Conservation (phyloP, 2,888 invertebrate genomes). For the Acanthosepion esculentum region DNA sequence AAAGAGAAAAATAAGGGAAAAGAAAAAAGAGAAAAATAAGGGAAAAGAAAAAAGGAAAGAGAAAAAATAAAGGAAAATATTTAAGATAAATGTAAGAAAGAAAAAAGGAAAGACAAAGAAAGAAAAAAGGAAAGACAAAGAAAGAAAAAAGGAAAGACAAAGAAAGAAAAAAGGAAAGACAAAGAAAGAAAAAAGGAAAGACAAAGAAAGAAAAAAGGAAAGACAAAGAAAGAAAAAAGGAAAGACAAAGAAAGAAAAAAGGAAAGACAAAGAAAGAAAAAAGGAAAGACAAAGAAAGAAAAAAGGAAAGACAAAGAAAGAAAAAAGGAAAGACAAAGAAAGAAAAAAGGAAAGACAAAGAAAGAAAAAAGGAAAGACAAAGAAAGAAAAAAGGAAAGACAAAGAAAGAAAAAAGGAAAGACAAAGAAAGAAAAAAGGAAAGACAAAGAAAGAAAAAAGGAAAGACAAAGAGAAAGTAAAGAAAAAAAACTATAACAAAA, state of each 20-base stretch:
- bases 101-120: too few relatives aligned
- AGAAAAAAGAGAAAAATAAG: too few relatives aligned
- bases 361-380: not conserved
- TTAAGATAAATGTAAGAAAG: too few relatives aligned
- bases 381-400: not conserved
- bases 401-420: not conserved
- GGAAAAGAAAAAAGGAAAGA: too few relatives aligned
- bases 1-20: too few relatives aligned
- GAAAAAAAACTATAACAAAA: not conserved
- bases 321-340: not conserved
- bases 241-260: too few relatives aligned
- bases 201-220: not conserved
- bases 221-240: not conserved
- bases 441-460: not conserved
- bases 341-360: not conserved
- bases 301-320: not conserved
- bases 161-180: not conserved
- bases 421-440: not conserved
- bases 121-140: too few relatives aligned
- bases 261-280: not conserved
- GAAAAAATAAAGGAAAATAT: too few relatives aligned
- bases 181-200: not conserved
- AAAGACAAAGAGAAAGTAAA: not conserved
- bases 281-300: not conserved
- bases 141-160: too few relatives aligned